Evolutionary conservation across 30 jellyfish, hydroid and myxozoan species (phyloP), one percentile per base, ranked within the genome.

Genomic region (Pseudorhiza aurosa): DNA sequence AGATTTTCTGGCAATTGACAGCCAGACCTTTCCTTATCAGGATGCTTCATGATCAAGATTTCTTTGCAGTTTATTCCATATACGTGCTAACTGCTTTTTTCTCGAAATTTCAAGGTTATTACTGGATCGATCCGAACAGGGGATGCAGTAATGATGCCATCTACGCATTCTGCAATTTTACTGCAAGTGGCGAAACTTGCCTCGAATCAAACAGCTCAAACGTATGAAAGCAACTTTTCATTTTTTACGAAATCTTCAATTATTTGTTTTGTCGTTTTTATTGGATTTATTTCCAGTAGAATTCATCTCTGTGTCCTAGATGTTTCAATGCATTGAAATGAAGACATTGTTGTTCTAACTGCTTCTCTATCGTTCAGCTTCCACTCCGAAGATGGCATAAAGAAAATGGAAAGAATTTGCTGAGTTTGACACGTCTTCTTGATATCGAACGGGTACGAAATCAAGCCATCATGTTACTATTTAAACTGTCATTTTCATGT

Each of bases 81-180:
- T 9, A 42, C 55, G 55, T 15, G 11, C 55, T 15, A 17, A 8
- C 11, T 42, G 55, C 55, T 15, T 9, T 42, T 42, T 42, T 42
- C 55, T 42, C 55, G 17, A 9, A 42, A 42, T n/a, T n/a, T n/a
- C n/a, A 63, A 91, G 98, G 96, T 22, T 77, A 29, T 33, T 84
- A 58, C 50, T 91, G 98, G 98, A 87, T 91, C 27, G 98, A 91
- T 84, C 98, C 96, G 2, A 91, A 77, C 42, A 85, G 98, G 7
- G 98, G 98, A 6, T 91, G 98, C 62, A 59, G 82, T 9, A 50
- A 76, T 77, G 98, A 91, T 79, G 98, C 95, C 3, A 73, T 91
- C 43, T 63, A 73, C 58, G 98, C 77, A 18, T 91, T 55, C 64
- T 91, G 98, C 68, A 72, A 85, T 30, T 83, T 91, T 40, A 37